Evolutionary conservation across 1,140 invertebrate genomes (phyloP).

Genomic region (Drosophila kepulauana): DNA sequence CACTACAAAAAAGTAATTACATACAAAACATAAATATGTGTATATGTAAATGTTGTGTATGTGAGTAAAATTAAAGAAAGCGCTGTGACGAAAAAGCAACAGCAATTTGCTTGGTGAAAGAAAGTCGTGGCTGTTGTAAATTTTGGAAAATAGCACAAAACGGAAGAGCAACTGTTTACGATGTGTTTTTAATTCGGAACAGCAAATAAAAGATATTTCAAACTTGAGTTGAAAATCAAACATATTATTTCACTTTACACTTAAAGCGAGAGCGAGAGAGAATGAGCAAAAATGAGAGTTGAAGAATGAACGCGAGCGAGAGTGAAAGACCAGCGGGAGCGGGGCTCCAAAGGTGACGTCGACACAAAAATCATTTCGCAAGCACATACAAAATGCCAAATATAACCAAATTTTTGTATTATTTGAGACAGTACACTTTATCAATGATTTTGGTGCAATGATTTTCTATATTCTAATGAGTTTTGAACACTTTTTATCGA

Average conservation of each 20-base stretch:
- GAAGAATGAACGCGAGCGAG: conserved; percentile 46
- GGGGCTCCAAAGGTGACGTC: conserved; percentile 77
- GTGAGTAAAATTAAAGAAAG: conserved; percentile 70
- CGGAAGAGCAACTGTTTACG: conserved; percentile 12
- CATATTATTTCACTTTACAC: conserved; percentile 53
- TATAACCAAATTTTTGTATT: conserved; percentile 6
- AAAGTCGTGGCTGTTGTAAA: conserved; percentile 27
- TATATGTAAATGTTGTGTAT: conserved; percentile 39
- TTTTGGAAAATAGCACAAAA: conserved; percentile 26
- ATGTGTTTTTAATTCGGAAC: not conserved
- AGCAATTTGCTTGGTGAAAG: conserved; percentile 10
- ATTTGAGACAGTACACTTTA: not conserved
- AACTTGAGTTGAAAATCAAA: conserved; percentile 53
- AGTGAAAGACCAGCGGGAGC: conserved; percentile 32
- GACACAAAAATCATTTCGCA: conserved; percentile 66
- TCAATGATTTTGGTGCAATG: not conserved
- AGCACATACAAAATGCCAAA: conserved; percentile 21
- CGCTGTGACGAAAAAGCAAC: conserved; percentile 31
- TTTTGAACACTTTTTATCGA: conserved; percentile 28
- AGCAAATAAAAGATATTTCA: conserved; percentile 1
- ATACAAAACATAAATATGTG: conserved; percentile 64
- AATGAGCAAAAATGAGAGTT: conserved; percentile 37
- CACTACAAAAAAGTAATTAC: conserved; percentile 67
- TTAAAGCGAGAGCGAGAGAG: conserved; percentile 1
- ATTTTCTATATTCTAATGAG: conserved; percentile 1